phyloP scores from a whole-genome alignment of 2,888 invertebrate genomes.

The Cenopis cana region DNA sequence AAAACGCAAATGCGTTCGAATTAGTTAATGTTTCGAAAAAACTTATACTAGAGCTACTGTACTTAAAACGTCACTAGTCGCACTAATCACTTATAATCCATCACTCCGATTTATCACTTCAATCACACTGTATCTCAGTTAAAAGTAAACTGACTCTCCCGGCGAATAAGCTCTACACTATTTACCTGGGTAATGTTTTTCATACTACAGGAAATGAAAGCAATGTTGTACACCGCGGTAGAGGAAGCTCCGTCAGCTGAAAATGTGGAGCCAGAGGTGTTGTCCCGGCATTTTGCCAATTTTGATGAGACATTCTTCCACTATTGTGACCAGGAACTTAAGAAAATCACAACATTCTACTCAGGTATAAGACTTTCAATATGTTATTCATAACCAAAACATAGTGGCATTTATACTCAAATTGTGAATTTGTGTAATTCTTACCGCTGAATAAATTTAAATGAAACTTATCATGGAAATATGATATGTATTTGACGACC shows the following conservation, averaged over 20 bases:
- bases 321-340: conserved; percentile 96
- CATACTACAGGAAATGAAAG: conserved; percentile 94
- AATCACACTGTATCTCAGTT: no score
- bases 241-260: conserved; percentile 97
- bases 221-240: conserved; percentile 95
- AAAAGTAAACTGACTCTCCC: no score
- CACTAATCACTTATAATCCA: no score
- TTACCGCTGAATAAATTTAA: no score
- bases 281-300: conserved; percentile 95
- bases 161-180: no score
- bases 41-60: no score
- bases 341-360: conserved; percentile 99
- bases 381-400: neutral
- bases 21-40: no score
- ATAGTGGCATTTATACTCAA: neutral
- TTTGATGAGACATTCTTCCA: conserved; percentile 98
- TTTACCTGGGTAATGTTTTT: neutral
- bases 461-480: no score
- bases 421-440: neutral
- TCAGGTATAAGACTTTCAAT: conserved; percentile 86
- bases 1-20: no score
- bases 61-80: no score
- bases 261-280: conserved; percentile 94
- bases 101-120: no score
- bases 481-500: no score